Evolutionary conservation across 1,140 invertebrate species (phyloP), one percentile per base, ranked within the genome.

Genomic region (Monomorium pharaonis): DNA sequence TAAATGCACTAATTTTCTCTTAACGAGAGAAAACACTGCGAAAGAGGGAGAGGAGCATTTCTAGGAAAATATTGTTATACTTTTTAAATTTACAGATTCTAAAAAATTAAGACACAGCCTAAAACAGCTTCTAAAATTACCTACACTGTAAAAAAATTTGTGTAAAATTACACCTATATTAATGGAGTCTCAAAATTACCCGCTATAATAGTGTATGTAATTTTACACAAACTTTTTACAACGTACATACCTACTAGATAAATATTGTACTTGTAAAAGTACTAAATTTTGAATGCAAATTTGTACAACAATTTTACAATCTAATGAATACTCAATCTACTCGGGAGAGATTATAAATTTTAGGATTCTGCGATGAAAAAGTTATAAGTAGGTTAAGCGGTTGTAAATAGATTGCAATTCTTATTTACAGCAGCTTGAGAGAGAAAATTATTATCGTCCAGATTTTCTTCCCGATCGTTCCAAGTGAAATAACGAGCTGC

Each of bases 401-500:
- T 42, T 18, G 0, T 10, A 42, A 42, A 24, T 37, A 1, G 54
- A 80, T 69, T 1, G 7, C 24, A 10, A 81, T 81, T 72, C 44
- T 65, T 69, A 62, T 30, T 62, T 33, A 56, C 16, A 30, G 16
- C 10, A 10, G 10, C 10, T 33, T 6, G 63, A 30, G 7, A 49
- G 7, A 49, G n/a, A 12, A 44, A 44, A 27, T 72, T 51, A 44
- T 72, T 47, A 18, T 9, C 7, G 27, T 30, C 67, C 9, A 74
- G 54, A 74, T 83, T 83, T 83, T 74, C 24, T 27, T 58, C 21
- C 21, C 37, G 24, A 51, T 54, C 47, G 62, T 16, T 69, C 12
- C 10, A 60, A 60, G 14, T 21, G 51, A 42, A 30, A 42, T 72
- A 74, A 58, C 54, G 60, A 65, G 44, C 24, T 49, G 58, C 12